These are phyloP conservation scores for Volucella bombylans DNA, from an alignment of 2,888 invertebrate species.

Conservation along the genomic window DNA sequence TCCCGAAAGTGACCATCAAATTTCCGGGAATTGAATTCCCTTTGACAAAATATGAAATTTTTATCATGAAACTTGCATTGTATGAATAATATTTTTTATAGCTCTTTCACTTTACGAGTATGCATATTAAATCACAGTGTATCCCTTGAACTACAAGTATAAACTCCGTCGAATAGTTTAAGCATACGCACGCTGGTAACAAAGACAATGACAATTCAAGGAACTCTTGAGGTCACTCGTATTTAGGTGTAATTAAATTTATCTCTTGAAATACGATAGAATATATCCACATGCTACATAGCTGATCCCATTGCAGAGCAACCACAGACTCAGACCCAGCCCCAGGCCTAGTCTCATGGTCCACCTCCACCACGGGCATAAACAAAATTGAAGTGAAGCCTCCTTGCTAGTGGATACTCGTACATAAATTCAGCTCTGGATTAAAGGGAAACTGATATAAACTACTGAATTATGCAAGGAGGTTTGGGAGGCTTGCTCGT, in stretches of 20 bases:
- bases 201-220: conserved; percentile 6
- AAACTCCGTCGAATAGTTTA: background rate
- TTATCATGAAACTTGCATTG: background rate
- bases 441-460: conserved; percentile 51
- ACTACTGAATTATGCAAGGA: conserved; percentile 55
- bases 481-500: conserved; percentile 32
- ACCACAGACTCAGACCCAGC: too few relatives aligned
- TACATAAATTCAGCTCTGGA: conserved; percentile 45
- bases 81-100: background rate
- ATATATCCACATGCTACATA: conserved; percentile 5
- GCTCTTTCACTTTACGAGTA: background rate
- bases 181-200: background rate
- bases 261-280: conserved; percentile 39
- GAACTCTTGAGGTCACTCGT: conserved; percentile 40
- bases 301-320: too few relatives aligned
- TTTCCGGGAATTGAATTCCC: too few relatives aligned
- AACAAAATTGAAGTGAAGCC: conserved; percentile 24
- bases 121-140: conserved; percentile 8
- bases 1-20: too few relatives aligned
- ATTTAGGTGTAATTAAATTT: conserved; percentile 53
- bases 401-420: background rate
- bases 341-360: background rate
- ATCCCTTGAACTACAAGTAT: background rate
- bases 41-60: too few relatives aligned
- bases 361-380: conserved; percentile 1